Evolutionary conservation across 1,140 invertebrate species (phyloP), one percentile per base, ranked within the genome.

Genomic region (Meloidogyne hapla): DNA sequence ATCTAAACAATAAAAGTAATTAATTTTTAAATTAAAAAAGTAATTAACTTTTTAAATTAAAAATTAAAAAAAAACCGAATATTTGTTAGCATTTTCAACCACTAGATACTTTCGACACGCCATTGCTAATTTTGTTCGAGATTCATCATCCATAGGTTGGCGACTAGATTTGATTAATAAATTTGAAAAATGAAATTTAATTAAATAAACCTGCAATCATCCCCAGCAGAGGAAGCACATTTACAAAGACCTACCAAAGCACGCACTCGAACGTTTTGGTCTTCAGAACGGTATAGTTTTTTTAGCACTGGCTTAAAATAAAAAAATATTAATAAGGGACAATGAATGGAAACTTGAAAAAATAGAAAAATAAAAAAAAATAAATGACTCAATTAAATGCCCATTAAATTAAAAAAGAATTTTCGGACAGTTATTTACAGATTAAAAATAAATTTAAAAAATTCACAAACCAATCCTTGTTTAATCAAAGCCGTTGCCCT

Each of bases 141-240:
- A 93, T 33, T 95, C 96, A 84, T 99, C 96, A 56, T 94, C 92
- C 89, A 99, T 96, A 2, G 95, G 94, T 78, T 92, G 91, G 45
- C 93, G 91, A 45, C 94, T 56, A n/a, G 8, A 15, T 65, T 15
- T 42, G 18, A 48, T 18, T 18, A 48, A 18, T 3, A 48, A 48
- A 48, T 13, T n/a, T 48, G n/a, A n/a, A 21, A 56, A 56, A 18
- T 48, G 5, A 56, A 56, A 56, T 2, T 18, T 18, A 48, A 15
- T n/a, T n/a, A 48, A 18, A 48, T 18, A n/a, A 56, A 56, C 48
- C 48, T 93, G 13, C 94, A 93, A 90, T 99, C 97, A 80, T 92
- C 93, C n/a, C 97, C 97, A 73, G 94, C 94, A 83, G 92, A 93
- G 83, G 94, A 94, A 12, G 95, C 95, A 68, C 98, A 89, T 89